Conservation (phyloP, 2,113 vertebrate genomes). For the Atherinomorus stipes region DNA sequence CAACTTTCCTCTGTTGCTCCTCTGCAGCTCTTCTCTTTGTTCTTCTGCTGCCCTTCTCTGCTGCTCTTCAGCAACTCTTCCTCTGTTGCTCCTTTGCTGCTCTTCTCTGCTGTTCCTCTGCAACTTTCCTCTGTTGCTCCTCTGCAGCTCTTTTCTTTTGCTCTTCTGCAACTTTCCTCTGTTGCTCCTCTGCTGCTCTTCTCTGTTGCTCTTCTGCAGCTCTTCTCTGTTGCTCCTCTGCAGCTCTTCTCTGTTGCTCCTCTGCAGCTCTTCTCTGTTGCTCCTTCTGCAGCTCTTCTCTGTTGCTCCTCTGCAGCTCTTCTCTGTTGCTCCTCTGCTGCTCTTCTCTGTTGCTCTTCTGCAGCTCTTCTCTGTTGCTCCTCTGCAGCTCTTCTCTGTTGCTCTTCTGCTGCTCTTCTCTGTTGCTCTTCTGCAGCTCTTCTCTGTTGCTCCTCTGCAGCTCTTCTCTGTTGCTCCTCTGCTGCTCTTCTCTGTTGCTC, state of each 20-base stretch:
- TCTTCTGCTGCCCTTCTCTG: background rate
- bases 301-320: background rate
- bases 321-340: background rate
- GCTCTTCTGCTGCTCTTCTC: background rate
- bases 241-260: constrained; percentile 9
- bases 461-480: background rate
- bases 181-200: background rate
- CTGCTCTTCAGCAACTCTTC: background rate
- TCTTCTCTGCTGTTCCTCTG: background rate
- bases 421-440: background rate
- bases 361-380: background rate
- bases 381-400: background rate
- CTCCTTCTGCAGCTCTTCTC: background rate
- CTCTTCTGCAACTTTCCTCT: background rate
- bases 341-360: background rate
- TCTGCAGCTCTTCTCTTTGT: constrained; percentile 1
- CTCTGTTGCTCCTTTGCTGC: constrained; percentile 4
- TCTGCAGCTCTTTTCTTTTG: background rate
- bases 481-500: background rate
- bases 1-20: background rate
- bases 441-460: background rate
- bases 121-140: background rate
- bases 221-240: background rate
- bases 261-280: background rate
- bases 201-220: background rate